phyloP scores from a whole-genome alignment of 1,140 invertebrate species.

The Leptopilina boulardi region DNA sequence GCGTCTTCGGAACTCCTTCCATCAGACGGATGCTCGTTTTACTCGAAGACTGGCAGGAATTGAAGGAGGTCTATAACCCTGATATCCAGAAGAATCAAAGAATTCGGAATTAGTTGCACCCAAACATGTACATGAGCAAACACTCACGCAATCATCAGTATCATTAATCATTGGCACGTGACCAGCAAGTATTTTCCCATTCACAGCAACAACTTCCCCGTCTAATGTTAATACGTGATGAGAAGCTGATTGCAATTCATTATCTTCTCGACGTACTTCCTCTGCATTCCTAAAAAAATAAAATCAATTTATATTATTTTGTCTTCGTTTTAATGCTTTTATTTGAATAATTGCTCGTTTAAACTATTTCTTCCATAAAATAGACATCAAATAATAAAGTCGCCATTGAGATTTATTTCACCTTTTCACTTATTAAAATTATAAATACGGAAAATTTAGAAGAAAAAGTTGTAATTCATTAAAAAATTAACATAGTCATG shows the following conservation, averaged over 20 bases:
- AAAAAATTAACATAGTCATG: no score
- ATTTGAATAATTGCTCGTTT: no score
- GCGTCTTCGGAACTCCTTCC: conserved; percentile 74
- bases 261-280: conserved; percentile 91
- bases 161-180: conserved; percentile 77
- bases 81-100: conserved; percentile 69
- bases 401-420: no score
- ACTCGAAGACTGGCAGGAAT: conserved; percentile 68
- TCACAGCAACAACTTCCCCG: conserved; percentile 87
- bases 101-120: conserved; percentile 71
- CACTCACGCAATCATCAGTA: conserved; percentile 79
- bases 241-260: conserved; percentile 84
- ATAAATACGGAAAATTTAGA: no score
- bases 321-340: no score
- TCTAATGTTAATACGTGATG: conserved; percentile 87
- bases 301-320: not conserved
- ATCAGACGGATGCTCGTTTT: conserved; percentile 75
- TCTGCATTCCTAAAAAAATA: conserved; percentile 84
- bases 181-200: conserved; percentile 79
- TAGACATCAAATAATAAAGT: no score
- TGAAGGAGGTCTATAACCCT: conserved; percentile 70
- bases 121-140: conserved; percentile 84
- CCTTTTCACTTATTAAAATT: no score
- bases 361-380: no score
- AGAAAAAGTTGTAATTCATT: no score